These are phyloP conservation scores for Neotoxoptera formosana DNA, from an alignment of 1,140 invertebrate species.

Conservation along the genomic window DNA sequence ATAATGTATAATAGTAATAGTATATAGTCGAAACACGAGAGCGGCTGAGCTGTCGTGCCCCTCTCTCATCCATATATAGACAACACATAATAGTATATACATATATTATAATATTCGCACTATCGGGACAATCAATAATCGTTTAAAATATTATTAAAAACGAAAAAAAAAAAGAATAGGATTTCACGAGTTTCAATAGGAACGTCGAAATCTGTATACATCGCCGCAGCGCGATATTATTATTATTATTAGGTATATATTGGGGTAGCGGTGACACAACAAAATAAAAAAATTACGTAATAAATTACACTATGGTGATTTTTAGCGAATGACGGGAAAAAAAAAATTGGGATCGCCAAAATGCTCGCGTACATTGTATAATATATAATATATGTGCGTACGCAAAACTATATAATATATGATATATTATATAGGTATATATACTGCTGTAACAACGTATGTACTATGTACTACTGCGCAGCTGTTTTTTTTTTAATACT, in stretches of 20 bases:
- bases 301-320: slow-evolving; percentile 32
- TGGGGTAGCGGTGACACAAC: slow-evolving; percentile 31
- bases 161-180: not conserved
- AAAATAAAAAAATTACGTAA: slow-evolving; percentile 33
- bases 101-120: not conserved
- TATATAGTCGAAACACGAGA: not conserved
- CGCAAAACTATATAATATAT: not conserved
- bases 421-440: not conserved
- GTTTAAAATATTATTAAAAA: not conserved
- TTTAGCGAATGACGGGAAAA: slow-evolving; percentile 38
- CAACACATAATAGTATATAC: not conserved
- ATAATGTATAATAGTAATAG: not conserved
- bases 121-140: slow-evolving; percentile 4
- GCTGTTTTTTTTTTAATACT: slow-evolving; percentile 33
- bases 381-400: too few species aligned
- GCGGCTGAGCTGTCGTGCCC: not conserved
- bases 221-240: not conserved
- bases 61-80: not conserved
- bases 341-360: slow-evolving; percentile 41
- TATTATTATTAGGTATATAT: not conserved
- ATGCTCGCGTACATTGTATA: not conserved
- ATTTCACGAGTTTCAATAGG: not conserved
- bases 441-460: not conserved
- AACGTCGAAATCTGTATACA: not conserved
- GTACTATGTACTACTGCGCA: not conserved